Conservation (phyloP, 2,888 invertebrate genomes). For the Chrysopilus asiliformis region DNA sequence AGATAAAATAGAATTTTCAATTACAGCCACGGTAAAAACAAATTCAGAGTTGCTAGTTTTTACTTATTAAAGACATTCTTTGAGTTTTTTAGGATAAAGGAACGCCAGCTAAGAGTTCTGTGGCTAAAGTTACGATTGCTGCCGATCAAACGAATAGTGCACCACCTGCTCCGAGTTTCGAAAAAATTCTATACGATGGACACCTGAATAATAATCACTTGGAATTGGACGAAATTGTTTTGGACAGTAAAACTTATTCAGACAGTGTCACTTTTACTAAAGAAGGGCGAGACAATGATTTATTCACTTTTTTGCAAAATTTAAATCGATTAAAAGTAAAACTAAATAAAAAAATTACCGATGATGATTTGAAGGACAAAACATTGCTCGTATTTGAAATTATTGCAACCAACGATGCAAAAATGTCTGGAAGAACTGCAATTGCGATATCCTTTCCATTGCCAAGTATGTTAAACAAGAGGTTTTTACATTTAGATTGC, state of each 20-base stretch:
- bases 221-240: conserved; percentile 8
- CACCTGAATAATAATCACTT: conserved; percentile 1
- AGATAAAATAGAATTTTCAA: conserved; percentile 17
- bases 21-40: conserved; percentile 19
- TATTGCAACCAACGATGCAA: conserved; percentile 13
- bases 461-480: no score
- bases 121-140: conserved; percentile 16
- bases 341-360: conserved; percentile 7
- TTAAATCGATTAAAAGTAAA: conserved; percentile 12
- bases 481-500: no score
- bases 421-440: conserved; percentile 10
- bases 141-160: conserved; percentile 15
- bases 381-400: conserved; percentile 14
- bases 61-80: conserved; percentile 1
- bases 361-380: conserved; percentile 12
- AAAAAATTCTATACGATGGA: conserved; percentile 4
- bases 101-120: conserved; percentile 13
- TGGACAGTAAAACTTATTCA: conserved; percentile 14
- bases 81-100: conserved; percentile 17
- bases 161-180: conserved; percentile 17
- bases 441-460: neutral
- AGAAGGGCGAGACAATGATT: conserved; percentile 9
- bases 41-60: conserved; percentile 1
- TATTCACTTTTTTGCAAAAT: conserved; percentile 14
- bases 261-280: conserved; percentile 15